These are phyloP conservation scores for Lepidurus arcticus DNA, from an alignment of 1,140 invertebrate species.

Conservation along the genomic window DNA sequence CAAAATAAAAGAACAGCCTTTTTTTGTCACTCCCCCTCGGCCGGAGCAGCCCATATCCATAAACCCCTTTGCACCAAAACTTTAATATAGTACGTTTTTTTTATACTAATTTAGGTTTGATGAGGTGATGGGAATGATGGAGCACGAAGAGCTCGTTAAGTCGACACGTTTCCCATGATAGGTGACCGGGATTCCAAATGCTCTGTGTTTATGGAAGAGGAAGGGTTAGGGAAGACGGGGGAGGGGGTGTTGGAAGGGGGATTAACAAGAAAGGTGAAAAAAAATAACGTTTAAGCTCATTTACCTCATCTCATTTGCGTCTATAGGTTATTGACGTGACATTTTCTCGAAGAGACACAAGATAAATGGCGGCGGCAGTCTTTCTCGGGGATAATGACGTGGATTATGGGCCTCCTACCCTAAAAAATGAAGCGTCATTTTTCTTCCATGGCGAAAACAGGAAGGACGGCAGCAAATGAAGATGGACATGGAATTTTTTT, in stretches of 20 bases:
- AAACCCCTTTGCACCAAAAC: background rate
- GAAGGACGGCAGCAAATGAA: background rate
- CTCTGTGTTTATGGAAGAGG: background rate
- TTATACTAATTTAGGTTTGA: background rate
- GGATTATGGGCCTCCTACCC: background rate
- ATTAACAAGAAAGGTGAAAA: background rate
- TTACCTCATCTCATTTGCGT: background rate
- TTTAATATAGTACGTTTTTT: background rate
- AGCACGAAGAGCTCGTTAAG: constrained; percentile 9
- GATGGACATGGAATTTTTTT: background rate
- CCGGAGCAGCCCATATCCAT: background rate
- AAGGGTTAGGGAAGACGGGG: background rate
- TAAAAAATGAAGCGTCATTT: constrained; percentile 5
- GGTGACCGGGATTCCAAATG: background rate
- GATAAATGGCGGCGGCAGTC: background rate
- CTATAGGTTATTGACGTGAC: constrained; percentile 2
- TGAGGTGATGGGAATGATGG: background rate
- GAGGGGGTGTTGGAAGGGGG: background rate
- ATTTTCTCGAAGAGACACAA: background rate
- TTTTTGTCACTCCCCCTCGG: background rate
- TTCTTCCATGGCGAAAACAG: background rate
- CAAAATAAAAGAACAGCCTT: background rate
- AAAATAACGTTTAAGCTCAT: constrained; percentile 4
- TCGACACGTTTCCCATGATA: background rate
- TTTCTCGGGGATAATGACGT: background rate